Percentiles rank a stretch among this genome's conserved stretches.
Conservation (phyloP, 2,113 vertebrate genomes). For the Microtus pennsylvanicus region DNA sequence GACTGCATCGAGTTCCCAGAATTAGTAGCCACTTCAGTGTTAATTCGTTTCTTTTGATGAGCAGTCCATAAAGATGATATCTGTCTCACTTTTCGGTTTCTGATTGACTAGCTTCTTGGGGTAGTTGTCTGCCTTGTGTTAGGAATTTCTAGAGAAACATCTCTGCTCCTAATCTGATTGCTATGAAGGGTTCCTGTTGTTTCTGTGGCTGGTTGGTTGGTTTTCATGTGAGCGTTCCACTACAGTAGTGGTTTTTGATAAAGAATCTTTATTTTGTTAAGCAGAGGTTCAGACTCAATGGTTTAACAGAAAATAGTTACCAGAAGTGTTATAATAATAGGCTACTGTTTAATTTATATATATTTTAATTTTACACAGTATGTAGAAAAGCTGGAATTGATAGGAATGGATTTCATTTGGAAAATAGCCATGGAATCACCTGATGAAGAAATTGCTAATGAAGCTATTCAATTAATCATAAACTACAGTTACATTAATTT, state of each 20-base stretch:
- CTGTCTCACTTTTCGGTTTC: background rate
- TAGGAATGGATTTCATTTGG: conserved; percentile 99
- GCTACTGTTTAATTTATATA: background rate
- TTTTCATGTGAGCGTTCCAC: conserved; percentile 2
- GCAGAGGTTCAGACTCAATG: background rate
- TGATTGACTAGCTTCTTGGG: background rate
- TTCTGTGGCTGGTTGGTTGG: background rate
- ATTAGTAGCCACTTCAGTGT: background rate
- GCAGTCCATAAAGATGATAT: background rate
- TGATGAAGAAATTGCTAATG: conserved; percentile 99
- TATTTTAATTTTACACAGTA: conserved; percentile 88
- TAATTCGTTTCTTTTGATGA: conserved; percentile 7
- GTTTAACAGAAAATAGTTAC: background rate
- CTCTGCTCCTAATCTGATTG: background rate
- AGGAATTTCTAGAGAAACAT: background rate
- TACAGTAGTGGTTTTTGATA: background rate
- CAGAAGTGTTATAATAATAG: background rate
- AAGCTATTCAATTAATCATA: conserved; percentile 98
- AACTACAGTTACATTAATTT: conserved; percentile 99
- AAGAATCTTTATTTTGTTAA: conserved; percentile 29
- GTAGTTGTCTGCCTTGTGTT: background rate
- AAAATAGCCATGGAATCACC: conserved; percentile 99
- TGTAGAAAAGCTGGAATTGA: conserved; percentile 97
- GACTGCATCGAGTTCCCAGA: background rate
- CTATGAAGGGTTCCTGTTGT: background rate